Evolutionary conservation across 2,113 vertebrate species (phyloP).

Genomic region (Diadophis punctatus): DNA sequence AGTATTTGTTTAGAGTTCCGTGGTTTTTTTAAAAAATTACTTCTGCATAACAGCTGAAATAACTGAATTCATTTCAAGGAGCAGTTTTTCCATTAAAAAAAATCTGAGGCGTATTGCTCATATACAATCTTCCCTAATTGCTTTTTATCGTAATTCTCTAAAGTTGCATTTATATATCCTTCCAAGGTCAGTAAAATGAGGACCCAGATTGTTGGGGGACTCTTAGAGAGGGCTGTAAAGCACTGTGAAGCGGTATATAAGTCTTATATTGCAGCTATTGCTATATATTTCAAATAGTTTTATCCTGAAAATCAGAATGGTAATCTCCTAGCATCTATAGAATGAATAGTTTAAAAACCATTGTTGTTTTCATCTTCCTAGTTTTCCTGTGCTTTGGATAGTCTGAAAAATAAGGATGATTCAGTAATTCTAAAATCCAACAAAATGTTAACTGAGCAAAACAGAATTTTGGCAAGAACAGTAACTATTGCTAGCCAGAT

Average conservation of each 20-base stretch:
- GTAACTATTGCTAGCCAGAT: neutral
- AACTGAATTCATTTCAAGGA: neutral
- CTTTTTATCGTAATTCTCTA: neutral
- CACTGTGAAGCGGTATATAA: too few relatives aligned
- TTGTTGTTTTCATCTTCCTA: neutral
- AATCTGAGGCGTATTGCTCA: neutral
- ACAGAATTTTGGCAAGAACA: neutral
- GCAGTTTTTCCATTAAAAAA: neutral
- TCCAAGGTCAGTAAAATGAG: too few relatives aligned
- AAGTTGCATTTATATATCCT: neutral
- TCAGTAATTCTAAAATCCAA: neutral
- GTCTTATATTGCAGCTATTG: too few relatives aligned
- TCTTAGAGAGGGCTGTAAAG: too few relatives aligned
- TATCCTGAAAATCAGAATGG: neutral
- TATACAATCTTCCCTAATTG: neutral
- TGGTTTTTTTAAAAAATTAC: neutral
- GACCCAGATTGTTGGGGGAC: too few relatives aligned
- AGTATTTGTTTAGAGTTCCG: neutral
- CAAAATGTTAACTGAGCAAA: neutral
- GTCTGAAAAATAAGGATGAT: neutral
- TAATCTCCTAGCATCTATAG: neutral
- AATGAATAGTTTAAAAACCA: neutral
- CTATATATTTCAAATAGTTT: neutral
- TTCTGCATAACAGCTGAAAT: neutral
- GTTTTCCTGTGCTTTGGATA: neutral